A percentile compares a stretch with the other conserved stretches of the same genome.
phyloP scores from a whole-genome alignment of 1,140 invertebrate genomes.

The Dendrolimus kikuchii region DNA sequence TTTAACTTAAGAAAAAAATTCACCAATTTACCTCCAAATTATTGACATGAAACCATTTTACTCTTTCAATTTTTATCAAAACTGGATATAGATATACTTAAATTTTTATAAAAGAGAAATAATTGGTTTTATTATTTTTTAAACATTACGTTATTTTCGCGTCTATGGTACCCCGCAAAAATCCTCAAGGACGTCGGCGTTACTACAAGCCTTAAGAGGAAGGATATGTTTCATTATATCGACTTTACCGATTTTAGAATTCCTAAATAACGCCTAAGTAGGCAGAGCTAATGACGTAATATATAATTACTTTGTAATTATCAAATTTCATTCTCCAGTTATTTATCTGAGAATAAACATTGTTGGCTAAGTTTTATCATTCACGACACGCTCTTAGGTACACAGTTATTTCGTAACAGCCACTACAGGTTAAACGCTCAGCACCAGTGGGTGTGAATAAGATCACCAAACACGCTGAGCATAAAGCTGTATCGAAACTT shows the following conservation, averaged over 20 bases:
- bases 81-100: too few relatives aligned
- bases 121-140: too few relatives aligned
- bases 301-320: constrained; percentile 62
- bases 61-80: too few relatives aligned
- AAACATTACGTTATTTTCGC: too few relatives aligned
- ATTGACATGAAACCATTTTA: too few relatives aligned
- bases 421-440: constrained; percentile 17
- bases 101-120: too few relatives aligned
- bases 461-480: constrained; percentile 18
- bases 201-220: too few relatives aligned
- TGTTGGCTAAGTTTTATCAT: constrained; percentile 44
- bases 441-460: constrained; percentile 28
- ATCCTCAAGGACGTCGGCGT: too few relatives aligned
- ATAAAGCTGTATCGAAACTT: constrained; percentile 23
- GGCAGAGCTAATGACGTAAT: constrained; percentile 47
- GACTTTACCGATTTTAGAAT: neutral
- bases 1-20: too few relatives aligned
- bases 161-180: too few relatives aligned
- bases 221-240: too few relatives aligned
- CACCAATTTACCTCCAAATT: too few relatives aligned
- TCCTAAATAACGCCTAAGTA: constrained; percentile 19
- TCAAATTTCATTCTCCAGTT: constrained; percentile 56
- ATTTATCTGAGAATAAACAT: constrained; percentile 61
- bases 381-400: constrained; percentile 16
- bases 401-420: constrained; percentile 38